A percentile compares a stretch with the other conserved stretches of the same genome.
These are phyloP conservation scores for Phthorimaea operculella DNA, from an alignment of 1,140 invertebrate species.

Conservation along the genomic window DNA sequence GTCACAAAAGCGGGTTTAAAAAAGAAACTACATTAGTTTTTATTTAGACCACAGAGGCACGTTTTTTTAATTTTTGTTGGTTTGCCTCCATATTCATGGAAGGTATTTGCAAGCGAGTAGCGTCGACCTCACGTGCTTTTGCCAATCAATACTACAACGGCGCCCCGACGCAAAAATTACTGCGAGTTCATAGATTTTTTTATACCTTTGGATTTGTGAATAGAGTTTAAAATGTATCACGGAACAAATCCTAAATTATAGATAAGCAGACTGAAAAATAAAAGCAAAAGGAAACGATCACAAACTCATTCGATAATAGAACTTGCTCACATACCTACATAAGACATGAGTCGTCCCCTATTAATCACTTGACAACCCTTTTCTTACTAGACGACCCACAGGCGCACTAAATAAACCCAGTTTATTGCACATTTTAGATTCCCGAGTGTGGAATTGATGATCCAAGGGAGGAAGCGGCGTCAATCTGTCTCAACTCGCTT, in stretches of 20 bases:
- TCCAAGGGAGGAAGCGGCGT: not conserved
- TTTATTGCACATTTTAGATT: not conserved
- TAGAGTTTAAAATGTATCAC: too few species aligned
- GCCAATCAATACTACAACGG: constrained; percentile 32
- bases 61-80: constrained; percentile 16
- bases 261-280: too few species aligned
- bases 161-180: constrained; percentile 8
- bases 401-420: not conserved
- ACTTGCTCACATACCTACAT: too few species aligned
- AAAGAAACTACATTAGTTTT: too few species aligned
- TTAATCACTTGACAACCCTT: too few species aligned
- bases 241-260: too few species aligned
- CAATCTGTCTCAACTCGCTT: not conserved
- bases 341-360: too few species aligned
- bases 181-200: too few species aligned
- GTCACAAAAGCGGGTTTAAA: not conserved
- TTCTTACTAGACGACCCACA: not conserved
- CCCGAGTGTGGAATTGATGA: not conserved
- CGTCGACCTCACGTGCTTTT: constrained; percentile 21
- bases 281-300: too few species aligned
- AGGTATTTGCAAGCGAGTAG: constrained; percentile 30
- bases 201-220: too few species aligned
- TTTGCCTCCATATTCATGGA: constrained; percentile 19
- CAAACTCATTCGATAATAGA: too few species aligned
- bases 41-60: too few species aligned